Evolutionary conservation across 2,888 invertebrate genomes (phyloP).

Genomic region (Scotopteryx bipunctaria): DNA sequence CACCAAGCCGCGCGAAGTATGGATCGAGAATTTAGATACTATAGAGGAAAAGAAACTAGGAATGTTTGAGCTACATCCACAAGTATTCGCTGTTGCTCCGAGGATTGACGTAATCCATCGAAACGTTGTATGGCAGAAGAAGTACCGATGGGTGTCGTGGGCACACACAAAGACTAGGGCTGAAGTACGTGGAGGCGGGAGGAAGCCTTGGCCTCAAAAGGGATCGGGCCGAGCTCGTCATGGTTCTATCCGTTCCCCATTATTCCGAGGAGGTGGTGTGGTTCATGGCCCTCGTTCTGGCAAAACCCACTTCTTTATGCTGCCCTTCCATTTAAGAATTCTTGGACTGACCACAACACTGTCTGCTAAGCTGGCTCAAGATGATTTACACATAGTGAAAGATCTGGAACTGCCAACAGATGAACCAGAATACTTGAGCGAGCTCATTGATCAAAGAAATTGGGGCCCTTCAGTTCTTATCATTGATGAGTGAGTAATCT

Average conservation of each 20-base stretch:
- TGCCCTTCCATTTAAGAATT: conserved; percentile 90
- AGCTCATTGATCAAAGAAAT: conserved; percentile 91
- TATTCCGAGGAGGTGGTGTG: conserved; percentile 92
- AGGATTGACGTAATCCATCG: conserved; percentile 93
- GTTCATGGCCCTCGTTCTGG: conserved; percentile 96
- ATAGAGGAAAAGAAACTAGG: conserved; percentile 91
- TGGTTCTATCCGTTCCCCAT: conserved; percentile 95
- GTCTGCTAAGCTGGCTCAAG: conserved; percentile 96
- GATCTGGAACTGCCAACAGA: conserved; percentile 93
- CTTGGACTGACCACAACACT: conserved; percentile 92
- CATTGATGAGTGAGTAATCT: conserved; percentile 93
- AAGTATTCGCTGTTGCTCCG: conserved; percentile 91
- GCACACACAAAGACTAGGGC: conserved; percentile 90
- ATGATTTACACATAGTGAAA: conserved; percentile 96
- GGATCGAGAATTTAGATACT: conserved; percentile 93
- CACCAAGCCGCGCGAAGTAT: conserved; percentile 88
- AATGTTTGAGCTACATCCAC: conserved; percentile 94
- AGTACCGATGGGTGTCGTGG: conserved; percentile 92
- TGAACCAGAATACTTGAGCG: conserved; percentile 89
- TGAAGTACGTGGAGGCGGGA: conserved; percentile 94
- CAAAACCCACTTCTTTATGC: conserved; percentile 96
- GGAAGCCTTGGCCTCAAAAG: conserved; percentile 99
- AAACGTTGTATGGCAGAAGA: conserved; percentile 93
- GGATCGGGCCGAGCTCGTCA: conserved; percentile 95
- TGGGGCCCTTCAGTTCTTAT: conserved; percentile 99